Conservation (phyloP, 2,797 vertebrate genomes). For the Perodicticus potto region DNA sequence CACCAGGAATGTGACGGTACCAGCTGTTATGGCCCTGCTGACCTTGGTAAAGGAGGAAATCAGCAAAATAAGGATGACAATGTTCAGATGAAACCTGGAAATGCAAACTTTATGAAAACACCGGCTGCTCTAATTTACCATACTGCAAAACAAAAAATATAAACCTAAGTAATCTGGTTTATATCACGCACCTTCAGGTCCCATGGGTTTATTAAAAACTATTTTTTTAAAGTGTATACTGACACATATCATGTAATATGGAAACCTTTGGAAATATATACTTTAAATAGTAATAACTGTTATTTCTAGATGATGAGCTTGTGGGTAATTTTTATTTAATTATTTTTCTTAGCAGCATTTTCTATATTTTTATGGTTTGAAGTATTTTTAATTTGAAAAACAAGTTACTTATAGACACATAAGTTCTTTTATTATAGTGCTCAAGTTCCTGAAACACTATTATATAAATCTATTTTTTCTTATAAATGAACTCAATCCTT, state of each 20-base stretch:
- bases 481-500: neutral
- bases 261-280: neutral
- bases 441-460: neutral
- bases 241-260: neutral
- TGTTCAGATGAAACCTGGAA: neutral
- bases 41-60: constrained; percentile 69
- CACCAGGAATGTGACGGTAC: constrained; percentile 51
- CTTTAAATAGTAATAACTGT: neutral
- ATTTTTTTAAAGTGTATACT: neutral
- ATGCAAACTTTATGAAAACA: constrained; percentile 3
- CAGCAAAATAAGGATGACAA: constrained; percentile 50
- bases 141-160: neutral
- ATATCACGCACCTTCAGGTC: neutral
- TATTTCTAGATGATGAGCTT: neutral
- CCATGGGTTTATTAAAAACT: neutral
- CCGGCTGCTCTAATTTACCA: neutral
- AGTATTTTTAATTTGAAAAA: constrained; percentile 7
- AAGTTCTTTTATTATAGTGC: neutral
- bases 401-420: neutral
- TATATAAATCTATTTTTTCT: neutral
- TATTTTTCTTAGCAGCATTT: neutral
- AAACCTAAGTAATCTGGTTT: neutral
- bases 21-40: constrained; percentile 79
- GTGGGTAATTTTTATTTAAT: neutral
- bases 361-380: constrained; percentile 39